A percentile compares a stretch with the other conserved stretches of the same genome.
These are phyloP conservation scores for Hypolimnas misippus DNA, from an alignment of 2,888 invertebrate species.

Conservation along the genomic window DNA sequence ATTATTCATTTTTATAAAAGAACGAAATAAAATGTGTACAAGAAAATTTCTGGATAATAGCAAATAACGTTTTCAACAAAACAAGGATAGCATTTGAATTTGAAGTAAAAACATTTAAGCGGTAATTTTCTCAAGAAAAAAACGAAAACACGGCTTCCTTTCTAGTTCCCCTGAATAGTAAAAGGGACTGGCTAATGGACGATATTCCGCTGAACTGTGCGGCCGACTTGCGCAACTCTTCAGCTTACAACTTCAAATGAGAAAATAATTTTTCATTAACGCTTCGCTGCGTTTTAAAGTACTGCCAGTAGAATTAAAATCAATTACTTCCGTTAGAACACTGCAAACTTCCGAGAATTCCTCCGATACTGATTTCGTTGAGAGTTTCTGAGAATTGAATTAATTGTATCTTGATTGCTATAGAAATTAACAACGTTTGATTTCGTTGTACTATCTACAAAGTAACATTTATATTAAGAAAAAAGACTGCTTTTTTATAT, in stretches of 20 bases:
- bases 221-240: constrained; percentile 48
- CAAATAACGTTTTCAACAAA: neutral
- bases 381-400: constrained; percentile 48
- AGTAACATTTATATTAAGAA: neutral
- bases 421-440: constrained; percentile 21
- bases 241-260: constrained; percentile 66
- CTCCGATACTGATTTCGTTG: constrained; percentile 52
- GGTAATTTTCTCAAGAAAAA: constrained; percentile 8
- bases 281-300: constrained; percentile 67
- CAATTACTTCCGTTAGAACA: constrained; percentile 70
- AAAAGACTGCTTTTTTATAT: neutral
- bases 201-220: constrained; percentile 56
- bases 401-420: constrained; percentile 30
- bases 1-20: too few species aligned
- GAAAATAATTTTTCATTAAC: constrained; percentile 79
- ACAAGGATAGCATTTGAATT: neutral
- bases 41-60: neutral
- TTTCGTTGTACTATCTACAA: neutral
- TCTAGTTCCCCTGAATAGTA: constrained; percentile 20
- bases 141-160: constrained; percentile 3
- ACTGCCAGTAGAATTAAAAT: constrained; percentile 72
- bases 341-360: constrained; percentile 65
- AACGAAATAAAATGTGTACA: too few species aligned
- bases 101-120: neutral
- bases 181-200: constrained; percentile 59